These are phyloP conservation scores for Neodiprion fabricii DNA, from an alignment of 1,140 invertebrate species.

Conservation along the genomic window DNA sequence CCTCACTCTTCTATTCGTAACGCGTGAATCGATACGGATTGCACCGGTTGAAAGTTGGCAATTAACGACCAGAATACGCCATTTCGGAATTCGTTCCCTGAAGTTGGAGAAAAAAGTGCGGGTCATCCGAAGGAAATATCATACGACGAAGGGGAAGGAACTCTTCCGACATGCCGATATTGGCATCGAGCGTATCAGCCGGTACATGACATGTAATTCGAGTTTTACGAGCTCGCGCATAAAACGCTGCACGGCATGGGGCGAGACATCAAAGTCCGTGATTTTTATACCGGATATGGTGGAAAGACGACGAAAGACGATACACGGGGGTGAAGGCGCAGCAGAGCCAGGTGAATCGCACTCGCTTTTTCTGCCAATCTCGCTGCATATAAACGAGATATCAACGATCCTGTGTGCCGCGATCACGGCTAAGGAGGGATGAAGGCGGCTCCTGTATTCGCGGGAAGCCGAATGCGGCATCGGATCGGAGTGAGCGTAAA, in stretches of 20 bases:
- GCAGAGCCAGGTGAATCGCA: conserved; percentile 3
- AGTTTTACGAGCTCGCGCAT: background rate
- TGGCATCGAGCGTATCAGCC: too few species aligned
- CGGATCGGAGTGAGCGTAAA: background rate
- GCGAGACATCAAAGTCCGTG: background rate
- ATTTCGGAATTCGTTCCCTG: too few species aligned
- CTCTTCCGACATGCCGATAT: too few species aligned
- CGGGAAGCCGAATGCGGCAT: background rate
- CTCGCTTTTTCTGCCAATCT: background rate
- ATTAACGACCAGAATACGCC: too few species aligned
- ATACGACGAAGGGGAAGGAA: too few species aligned
- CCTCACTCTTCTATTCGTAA: background rate
- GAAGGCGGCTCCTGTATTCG: background rate
- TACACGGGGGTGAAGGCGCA: background rate
- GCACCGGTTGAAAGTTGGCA: too few species aligned
- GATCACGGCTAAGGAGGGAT: too few species aligned
- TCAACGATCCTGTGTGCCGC: background rate
- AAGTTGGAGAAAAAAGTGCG: too few species aligned
- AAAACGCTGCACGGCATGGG: background rate
- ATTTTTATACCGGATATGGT: background rate
- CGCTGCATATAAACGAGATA: background rate
- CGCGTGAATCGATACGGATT: too few species aligned
- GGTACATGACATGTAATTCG: too few species aligned
- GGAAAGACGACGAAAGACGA: too few species aligned
- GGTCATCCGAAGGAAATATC: too few species aligned